Percentiles rank a stretch among this genome's conserved stretches.
These are phyloP conservation scores for Erynnis tages DNA, from an alignment of 2,888 invertebrate species.

Conservation along the genomic window DNA sequence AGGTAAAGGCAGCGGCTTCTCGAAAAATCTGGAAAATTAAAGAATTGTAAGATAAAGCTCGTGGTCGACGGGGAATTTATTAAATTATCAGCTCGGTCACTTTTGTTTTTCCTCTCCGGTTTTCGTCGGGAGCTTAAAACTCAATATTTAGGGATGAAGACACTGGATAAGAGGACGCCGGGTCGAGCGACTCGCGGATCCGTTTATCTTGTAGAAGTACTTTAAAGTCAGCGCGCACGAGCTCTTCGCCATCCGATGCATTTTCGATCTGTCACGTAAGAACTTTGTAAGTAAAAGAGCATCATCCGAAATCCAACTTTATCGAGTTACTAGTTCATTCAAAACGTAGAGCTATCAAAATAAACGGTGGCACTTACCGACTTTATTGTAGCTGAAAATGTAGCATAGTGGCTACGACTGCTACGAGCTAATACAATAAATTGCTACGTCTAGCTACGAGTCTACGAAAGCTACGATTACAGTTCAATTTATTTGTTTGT, in stretches of 20 bases:
- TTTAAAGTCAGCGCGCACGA: conserved; percentile 66
- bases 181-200: conserved; percentile 46
- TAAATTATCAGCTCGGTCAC: conserved; percentile 30
- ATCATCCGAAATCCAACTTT: conserved; percentile 14
- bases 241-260: conserved; percentile 61
- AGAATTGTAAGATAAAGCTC: conserved; percentile 37
- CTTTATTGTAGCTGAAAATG: too few relatives aligned
- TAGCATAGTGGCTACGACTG: too few relatives aligned
- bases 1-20: conserved; percentile 40
- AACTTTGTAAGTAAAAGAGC: conserved; percentile 51
- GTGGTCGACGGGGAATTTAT: conserved; percentile 27
- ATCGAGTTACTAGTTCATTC: background rate
- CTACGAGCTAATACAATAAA: too few relatives aligned
- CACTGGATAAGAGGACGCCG: conserved; percentile 48
- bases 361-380: too few relatives aligned
- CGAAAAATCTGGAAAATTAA: conserved; percentile 46
- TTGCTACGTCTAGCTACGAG: too few relatives aligned
- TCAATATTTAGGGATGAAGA: conserved; percentile 32
- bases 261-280: conserved; percentile 50
- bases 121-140: conserved; percentile 9
- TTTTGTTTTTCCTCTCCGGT: conserved; percentile 26
- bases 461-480: too few relatives aligned
- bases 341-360: background rate
- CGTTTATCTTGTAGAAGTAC: conserved; percentile 57
- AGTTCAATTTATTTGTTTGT: too few relatives aligned